A percentile compares a stretch with the other conserved stretches of the same genome.
Conservation (phyloP, 1,140 invertebrate genomes). For the Platyura marginata region DNA sequence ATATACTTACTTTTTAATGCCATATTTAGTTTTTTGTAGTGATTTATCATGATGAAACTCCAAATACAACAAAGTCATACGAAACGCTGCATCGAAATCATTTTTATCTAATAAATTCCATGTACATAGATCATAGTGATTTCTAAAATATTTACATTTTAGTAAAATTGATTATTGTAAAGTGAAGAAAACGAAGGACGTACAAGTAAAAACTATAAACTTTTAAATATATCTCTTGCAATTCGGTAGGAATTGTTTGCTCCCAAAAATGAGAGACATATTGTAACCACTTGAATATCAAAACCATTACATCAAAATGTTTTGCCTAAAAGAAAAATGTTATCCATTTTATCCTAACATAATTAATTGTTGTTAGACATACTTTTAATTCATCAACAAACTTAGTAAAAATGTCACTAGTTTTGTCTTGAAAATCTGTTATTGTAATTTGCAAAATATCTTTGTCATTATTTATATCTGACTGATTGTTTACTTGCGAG, state of each 20-base stretch:
- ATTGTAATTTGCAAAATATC: neutral
- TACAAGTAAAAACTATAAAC: constrained; percentile 7
- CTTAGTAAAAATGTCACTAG: constrained; percentile 2
- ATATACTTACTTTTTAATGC: no score
- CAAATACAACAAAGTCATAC: constrained; percentile 7
- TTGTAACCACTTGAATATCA: constrained; percentile 8
- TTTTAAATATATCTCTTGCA: constrained; percentile 5
- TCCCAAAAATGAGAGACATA: constrained; percentile 7
- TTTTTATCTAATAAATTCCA: constrained; percentile 6
- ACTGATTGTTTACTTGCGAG: neutral
- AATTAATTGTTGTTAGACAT: neutral
- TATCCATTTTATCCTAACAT: neutral
- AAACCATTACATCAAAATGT: constrained; percentile 5
- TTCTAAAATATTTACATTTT: neutral
- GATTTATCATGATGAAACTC: constrained; percentile 6
- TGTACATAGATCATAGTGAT: constrained; percentile 3
- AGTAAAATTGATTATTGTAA: no score
- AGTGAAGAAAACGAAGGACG: no score
- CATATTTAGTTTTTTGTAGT: no score
- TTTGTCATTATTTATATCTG: neutral
- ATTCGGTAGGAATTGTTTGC: constrained; percentile 3
- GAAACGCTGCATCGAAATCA: constrained; percentile 6
- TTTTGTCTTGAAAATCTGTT: constrained; percentile 5
- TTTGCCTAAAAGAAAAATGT: neutral
- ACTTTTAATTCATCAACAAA: constrained; percentile 6